Base-by-base conservation (phyloP, 2,797 vertebrate genomes). In the Myripristis murdjan region DNA sequence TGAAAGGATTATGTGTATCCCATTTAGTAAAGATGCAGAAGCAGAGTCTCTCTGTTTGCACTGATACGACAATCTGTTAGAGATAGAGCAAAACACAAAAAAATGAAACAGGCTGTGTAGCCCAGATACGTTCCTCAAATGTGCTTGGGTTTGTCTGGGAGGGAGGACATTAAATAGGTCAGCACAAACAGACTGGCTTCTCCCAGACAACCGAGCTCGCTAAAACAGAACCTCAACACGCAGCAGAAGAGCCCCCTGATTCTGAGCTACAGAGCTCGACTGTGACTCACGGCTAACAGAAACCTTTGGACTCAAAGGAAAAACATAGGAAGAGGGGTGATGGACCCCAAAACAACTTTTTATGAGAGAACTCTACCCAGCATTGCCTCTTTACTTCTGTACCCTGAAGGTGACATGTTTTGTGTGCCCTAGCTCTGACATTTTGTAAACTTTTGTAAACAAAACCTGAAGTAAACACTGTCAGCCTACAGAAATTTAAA, bases 161-260 rank as follows among this genome's bases (percentile, higher is more conserved):
- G 76, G 11, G 66, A 75, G 71, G 69, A 71, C 43, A 55, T 75
- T 79, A 95, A 95, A 93, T 93, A 95, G 95, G 93, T 95, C 95
- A 95, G 52, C 5, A 49, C 83, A 58, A 82, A 90, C 66, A 84
- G 79, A 93, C 86, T 71, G 87, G 79, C 70, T 90, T 91, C 91
- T 86, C 87, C 90, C 79, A 80, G 90, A 88, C 82, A 86, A 87
- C 84, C 2, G 4, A 74, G 80, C 77, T 72, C 87, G 79, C 20
- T 64, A 75, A 81, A 73, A 87, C 64, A 59, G 86, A 72, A 81
- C 53, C 75, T 48, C 60, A 31, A 48, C 54, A 22, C 59, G 44
- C 59, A 76, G 63, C 52, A 75, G 70, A 55, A 28, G 47, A 70
- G 65, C 64, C 63, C 54, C 28, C 67, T 80, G 67, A 79, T 80